Percentiles rank a stretch among this genome's conserved stretches.
These are phyloP conservation scores for Diabrotica virgifera DNA, from an alignment of 1,140 invertebrate species.

Conservation along the genomic window DNA sequence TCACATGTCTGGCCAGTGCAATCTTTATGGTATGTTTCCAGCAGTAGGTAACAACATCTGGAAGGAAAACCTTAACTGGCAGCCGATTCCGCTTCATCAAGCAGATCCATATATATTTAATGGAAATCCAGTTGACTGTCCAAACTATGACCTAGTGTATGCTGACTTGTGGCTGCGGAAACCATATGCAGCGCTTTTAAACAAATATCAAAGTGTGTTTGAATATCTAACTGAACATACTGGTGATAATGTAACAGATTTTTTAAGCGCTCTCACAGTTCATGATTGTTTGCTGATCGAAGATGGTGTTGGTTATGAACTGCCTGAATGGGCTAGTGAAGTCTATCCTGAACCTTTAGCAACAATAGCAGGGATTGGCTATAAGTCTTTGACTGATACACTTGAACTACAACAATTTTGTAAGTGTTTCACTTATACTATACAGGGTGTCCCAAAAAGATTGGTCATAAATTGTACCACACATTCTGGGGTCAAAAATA, in stretches of 20 bases:
- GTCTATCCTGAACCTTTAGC: not conserved
- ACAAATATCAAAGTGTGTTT: not conserved
- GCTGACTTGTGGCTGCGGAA: not conserved
- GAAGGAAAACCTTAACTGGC: not conserved
- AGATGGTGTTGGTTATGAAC: not conserved
- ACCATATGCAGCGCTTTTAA: not conserved
- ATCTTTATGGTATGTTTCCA: not conserved
- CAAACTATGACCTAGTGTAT: not conserved
- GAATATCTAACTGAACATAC: not conserved
- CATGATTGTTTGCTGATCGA: not conserved
- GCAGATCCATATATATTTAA: not conserved
- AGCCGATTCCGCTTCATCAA: not conserved
- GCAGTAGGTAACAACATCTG: not conserved
- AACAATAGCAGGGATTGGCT: not conserved
- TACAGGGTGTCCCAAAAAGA: too few relatives aligned
- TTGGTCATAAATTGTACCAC: too few relatives aligned
- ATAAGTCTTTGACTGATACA: not conserved
- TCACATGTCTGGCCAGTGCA: slow-evolving; percentile 1
- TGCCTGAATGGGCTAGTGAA: not conserved
- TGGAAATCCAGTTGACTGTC: not conserved
- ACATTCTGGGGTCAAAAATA: too few relatives aligned
- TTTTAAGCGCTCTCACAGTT: not conserved
- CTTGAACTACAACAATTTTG: not conserved
- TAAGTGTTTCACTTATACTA: not conserved
- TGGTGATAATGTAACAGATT: not conserved